Evolutionary conservation across 1,140 invertebrate genomes (phyloP), one percentile per base, ranked within the genome.

Genomic region (Pseudomyrmex flavicornis): DNA sequence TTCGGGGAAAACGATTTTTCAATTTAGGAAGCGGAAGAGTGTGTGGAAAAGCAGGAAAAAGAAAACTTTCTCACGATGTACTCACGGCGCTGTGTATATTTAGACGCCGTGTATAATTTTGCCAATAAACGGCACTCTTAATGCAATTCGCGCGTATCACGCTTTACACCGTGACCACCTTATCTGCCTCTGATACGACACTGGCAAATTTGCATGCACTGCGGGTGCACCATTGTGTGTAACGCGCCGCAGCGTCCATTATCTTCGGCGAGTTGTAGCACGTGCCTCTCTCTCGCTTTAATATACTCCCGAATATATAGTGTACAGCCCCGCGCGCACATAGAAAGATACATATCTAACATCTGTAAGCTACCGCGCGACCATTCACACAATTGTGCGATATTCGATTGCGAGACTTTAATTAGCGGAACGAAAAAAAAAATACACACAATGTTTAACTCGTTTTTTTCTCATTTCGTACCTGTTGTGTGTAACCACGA

Each of bases 161-260:
- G 65, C 20, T 79, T 66, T 35, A 35, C 35, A 69, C 35, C 17
- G 12, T 79, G 65, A 48, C 35, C 15, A 69, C 17, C 75, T 79
- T 79, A 79, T 79, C 75, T 79, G 20, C 35, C 2, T 35, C 35
- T 46, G 75, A 20, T 35, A 68, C 44, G 48, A 69, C 63, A 79
- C 35, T 69, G 52, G 61, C 63, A 79, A 79, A 79, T 79, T 79
- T 79, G 75, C 75, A 79, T 79, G 75, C 75, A 69, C 52, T 79
- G 52, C 20, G 65, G 65, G 52, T 69, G 35, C 35, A 46, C 75
- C 48, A 79, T 69, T 79, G 63, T 79, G 58, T 79, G 58, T 48
- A 79, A 69, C 63, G 65, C 75, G 17, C 50, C 44, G 9, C 52
- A 77, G 15, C 63, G 75, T 79, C 75, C 44, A 79, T 79, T 79